phyloP scores from a whole-genome alignment of 30 jellyfish, hydroid and myxozoan genomes.

The Turritopsis dohrnii region DNA sequence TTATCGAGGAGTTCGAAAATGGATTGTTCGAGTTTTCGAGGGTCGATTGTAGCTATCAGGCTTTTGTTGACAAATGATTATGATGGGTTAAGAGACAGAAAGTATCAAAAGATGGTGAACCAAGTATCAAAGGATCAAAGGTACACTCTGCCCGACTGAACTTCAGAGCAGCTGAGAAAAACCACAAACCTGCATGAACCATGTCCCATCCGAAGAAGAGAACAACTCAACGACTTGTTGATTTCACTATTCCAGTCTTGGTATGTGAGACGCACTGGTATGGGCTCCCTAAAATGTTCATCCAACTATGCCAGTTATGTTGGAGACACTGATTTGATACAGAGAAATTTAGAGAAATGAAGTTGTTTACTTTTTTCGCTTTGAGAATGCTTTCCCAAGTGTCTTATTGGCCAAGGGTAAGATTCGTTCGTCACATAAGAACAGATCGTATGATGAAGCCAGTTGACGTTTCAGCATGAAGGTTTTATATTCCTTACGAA shows the following conservation, averaged over 20 bases:
- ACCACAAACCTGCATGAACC: constrained; percentile 90
- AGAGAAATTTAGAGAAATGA: neutral
- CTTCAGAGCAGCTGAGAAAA: neutral
- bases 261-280: constrained; percentile 53
- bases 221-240: constrained; percentile 36
- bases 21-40: too few relatives aligned
- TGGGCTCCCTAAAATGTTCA: constrained; percentile 70
- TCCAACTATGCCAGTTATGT: too few relatives aligned
- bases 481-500: constrained; percentile 78
- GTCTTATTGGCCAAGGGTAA: constrained; percentile 45
- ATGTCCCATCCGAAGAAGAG: constrained; percentile 70
- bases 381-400: constrained; percentile 75
- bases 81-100: too few relatives aligned
- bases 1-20: too few relatives aligned
- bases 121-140: too few relatives aligned
- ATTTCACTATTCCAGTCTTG: constrained; percentile 40
- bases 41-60: too few relatives aligned
- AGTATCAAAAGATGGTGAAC: too few relatives aligned
- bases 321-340: neutral
- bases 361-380: constrained; percentile 73
- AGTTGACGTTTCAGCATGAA: constrained; percentile 55
- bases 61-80: too few relatives aligned
- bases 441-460: constrained; percentile 45
- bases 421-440: constrained; percentile 81
- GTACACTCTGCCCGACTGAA: too few relatives aligned